Conservation (phyloP, 2,888 invertebrate species). For the Pinctada fucata region DNA sequence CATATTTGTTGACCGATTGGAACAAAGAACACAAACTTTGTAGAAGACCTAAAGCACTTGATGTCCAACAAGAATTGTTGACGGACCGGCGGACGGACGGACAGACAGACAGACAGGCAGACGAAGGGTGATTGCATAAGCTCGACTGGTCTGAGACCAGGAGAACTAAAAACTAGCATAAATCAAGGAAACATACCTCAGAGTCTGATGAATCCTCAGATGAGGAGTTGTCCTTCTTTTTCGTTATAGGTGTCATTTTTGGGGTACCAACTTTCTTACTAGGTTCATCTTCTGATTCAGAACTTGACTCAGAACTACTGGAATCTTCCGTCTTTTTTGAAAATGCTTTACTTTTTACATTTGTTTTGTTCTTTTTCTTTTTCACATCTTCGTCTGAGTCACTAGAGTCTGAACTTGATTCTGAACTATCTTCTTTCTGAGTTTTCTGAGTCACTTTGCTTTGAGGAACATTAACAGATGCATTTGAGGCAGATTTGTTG, state of each 20-base stretch:
- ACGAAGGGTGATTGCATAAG: no score
- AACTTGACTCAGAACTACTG: constrained; percentile 35
- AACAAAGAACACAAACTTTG: no score
- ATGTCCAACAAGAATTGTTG: no score
- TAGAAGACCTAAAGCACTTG: no score
- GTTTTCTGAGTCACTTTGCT: not conserved
- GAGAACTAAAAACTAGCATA: no score
- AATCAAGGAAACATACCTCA: constrained; percentile 11
- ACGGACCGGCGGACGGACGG: no score
- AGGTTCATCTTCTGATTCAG: constrained; percentile 42
- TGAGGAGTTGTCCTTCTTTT: constrained; percentile 34
- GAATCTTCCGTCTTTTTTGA: constrained; percentile 25
- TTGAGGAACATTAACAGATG: not conserved
- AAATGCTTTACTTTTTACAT: not conserved
- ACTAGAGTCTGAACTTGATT: constrained; percentile 30
- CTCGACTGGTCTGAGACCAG: no score
- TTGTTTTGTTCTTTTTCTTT: constrained; percentile 25
- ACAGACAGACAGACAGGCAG: no score
- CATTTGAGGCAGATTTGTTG: constrained; percentile 20
- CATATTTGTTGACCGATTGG: no score
- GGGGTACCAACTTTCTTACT: constrained; percentile 24
- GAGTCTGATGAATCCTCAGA: constrained; percentile 37
- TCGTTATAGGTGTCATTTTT: constrained; percentile 27
- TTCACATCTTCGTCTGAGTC: constrained; percentile 13
- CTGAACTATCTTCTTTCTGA: constrained; percentile 16